Evolutionary conservation across 1,140 invertebrate genomes (phyloP), one percentile per base, ranked within the genome.

Genomic region (Brachionus asplanchnoidis): DNA sequence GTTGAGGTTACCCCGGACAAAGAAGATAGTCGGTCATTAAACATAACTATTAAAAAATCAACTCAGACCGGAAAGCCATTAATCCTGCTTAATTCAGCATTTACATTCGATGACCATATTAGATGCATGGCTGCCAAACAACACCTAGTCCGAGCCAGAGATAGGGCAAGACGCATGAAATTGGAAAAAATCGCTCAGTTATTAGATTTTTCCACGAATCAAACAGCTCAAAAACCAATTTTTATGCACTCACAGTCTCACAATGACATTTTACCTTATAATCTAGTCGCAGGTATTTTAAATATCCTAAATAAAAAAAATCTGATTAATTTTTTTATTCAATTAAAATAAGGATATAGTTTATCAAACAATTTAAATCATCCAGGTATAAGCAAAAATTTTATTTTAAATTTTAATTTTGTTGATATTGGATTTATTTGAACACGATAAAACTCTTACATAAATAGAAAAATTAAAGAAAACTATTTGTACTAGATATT

Each of bases 41-140:
- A 98, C 87, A 92, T 99, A 20, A 97, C 95, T 0, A 95, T 99
- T 26, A 95, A 98, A 88, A 94, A 94, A 86, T 94, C 94, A 17
- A 87, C 87, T 9, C 86, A 86, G 36, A n/a, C 44, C 8, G 80
- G 85, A 8, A 87, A 89, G 70, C 87, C 89, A 20, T 77, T 89
- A 4, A 94, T 96, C 0, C 88, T 97, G 7, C 90, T 98, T 7
- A 93, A 94, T 17, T 95, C 96, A 0, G 96, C 95, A 89, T 98
- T 99, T 88, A 93, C 98, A 60, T 99, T 99, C 88, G 97, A 99
- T 88, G 97, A 99, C 91, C 96, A 99, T 88, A 99, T 99, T 85
- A 92, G 97, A 11, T 98, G 96, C 88, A 96, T 97, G 95, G 95
- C 95, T 42, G 95, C 92, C n/a, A 92, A 91, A 83, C 92, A 92